These are phyloP conservation scores for Canis aureus DNA, from an alignment of 2,113 vertebrate genomes.

Conservation along the genomic window DNA sequence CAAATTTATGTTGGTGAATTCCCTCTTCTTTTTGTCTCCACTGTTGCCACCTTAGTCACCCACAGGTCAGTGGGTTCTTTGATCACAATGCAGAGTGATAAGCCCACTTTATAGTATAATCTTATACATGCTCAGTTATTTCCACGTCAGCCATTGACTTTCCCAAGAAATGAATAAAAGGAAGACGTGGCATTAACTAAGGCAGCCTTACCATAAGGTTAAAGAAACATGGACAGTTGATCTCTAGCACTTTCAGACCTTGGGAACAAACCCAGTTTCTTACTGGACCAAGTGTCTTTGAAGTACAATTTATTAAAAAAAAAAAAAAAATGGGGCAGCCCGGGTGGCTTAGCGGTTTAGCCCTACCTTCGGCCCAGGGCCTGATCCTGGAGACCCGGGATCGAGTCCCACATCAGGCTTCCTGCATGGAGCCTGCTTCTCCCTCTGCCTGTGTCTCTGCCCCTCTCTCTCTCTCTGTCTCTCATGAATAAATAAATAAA, in stretches of 20 bases:
- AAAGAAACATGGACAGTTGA: slow-evolving; percentile 85
- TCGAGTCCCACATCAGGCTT: too few species aligned
- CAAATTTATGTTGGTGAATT: neutral
- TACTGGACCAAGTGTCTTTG: slow-evolving; percentile 79
- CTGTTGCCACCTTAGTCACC: neutral
- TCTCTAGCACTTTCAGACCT: slow-evolving; percentile 81
- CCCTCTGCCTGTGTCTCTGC: too few species aligned
- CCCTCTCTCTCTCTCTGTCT: too few species aligned
- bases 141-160: slow-evolving; percentile 73
- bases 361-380: too few species aligned
- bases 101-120: neutral
- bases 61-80: neutral
- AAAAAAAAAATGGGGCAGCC: slow-evolving; percentile 77
- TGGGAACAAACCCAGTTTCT: slow-evolving; percentile 77
- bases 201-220: slow-evolving; percentile 86
- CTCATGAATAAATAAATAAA: too few species aligned
- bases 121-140: slow-evolving; percentile 29
- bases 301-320: slow-evolving; percentile 79
- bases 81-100: neutral
- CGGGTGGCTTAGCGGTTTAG: too few species aligned
- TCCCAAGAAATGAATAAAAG: slow-evolving; percentile 77
- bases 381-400: too few species aligned
- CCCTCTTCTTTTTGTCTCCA: neutral
- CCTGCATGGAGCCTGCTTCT: too few species aligned
- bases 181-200: slow-evolving; percentile 90